Evolutionary conservation across 2,113 vertebrate genomes (phyloP), one percentile per base, ranked within the genome.

Genomic region (Neomonachus schauinslandi): DNA sequence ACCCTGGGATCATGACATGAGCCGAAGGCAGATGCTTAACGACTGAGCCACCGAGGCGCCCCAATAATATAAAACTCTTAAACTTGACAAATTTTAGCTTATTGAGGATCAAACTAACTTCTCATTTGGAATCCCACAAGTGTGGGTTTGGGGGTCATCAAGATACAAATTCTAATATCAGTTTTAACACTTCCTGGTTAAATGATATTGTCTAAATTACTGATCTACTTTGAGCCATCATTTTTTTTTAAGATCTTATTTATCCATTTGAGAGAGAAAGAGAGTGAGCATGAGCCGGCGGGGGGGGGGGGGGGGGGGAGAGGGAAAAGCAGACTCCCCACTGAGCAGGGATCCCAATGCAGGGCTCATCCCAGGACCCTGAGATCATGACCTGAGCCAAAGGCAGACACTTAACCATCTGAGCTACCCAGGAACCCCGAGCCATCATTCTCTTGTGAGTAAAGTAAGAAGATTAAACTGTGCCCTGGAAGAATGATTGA

Each of bases 21-120:
- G 39, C 39, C 39, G 39, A 42, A 42, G 39, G 39, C 39, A 42
- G 39, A 42, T 42, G 39, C 39, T 42, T 42, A 42, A 42, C 39
- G 39, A 42, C 39, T 42, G 39, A 42, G 39, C 39, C 39, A 42
- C 39, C 39, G 4, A 42, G 39, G 39, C 39, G 39, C 39, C 39
- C 39, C 39, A 95, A 24, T 76, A 2, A 89, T 53, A 80, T 77
- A 42, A 87, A 97, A 81, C 1, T 74, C 76, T 76, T 57, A 67
- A 12, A 49, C 2, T 77, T 59, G 7, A 31, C 26, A 96, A 69
- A 49, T 67, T 85, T 89, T 80, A 92, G 18, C 14, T 53, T 36
- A 72, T 33, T 95, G 53, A 77, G 9, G 72, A 1, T 28, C 18
- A 89, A 55, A 57, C 21, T 71, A 21, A 94, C 13, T 95, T 89